Percentiles rank a stretch among this genome's conserved stretches.
Conservation (phyloP, 2,888 invertebrate species). For the Himalopsyche tibetana region DNA sequence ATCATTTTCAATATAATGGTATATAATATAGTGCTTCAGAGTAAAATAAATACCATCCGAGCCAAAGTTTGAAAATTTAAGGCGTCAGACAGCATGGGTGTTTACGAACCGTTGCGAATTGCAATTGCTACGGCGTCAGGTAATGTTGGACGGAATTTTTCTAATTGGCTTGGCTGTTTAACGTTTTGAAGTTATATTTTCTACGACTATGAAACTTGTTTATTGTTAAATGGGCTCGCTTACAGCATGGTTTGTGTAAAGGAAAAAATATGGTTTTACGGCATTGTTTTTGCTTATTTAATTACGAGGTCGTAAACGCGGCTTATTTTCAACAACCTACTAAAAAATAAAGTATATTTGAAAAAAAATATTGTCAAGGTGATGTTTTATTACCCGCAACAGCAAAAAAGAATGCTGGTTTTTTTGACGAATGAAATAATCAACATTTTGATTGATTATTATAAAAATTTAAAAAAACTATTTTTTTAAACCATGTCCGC, state of each 20-base stretch:
- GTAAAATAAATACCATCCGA: background rate
- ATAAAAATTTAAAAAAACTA: too few relatives aligned
- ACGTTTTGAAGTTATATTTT: constrained; percentile 22
- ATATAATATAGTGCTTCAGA: too few relatives aligned
- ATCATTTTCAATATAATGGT: too few relatives aligned
- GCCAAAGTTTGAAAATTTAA: background rate
- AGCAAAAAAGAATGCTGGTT: too few relatives aligned
- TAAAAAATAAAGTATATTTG: too few relatives aligned
- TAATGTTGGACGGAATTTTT: constrained; percentile 34
- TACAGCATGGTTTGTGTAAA: background rate
- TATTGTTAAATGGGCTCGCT: constrained; percentile 1
- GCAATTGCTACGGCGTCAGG: constrained; percentile 17
- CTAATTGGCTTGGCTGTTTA: constrained; percentile 30
- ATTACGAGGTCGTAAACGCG: background rate
- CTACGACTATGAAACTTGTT: background rate
- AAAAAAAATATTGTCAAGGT: too few relatives aligned
- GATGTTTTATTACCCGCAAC: too few relatives aligned
- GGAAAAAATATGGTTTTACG: background rate
- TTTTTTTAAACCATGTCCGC: too few relatives aligned
- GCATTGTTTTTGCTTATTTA: background rate
- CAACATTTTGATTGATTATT: too few relatives aligned
- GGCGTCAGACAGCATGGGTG: background rate
- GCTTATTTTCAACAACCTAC: too few relatives aligned
- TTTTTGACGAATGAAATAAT: too few relatives aligned
- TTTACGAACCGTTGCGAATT: constrained; percentile 28